Conservation (phyloP, 2,797 vertebrate genomes). For the Leptoclinus maculatus region DNA sequence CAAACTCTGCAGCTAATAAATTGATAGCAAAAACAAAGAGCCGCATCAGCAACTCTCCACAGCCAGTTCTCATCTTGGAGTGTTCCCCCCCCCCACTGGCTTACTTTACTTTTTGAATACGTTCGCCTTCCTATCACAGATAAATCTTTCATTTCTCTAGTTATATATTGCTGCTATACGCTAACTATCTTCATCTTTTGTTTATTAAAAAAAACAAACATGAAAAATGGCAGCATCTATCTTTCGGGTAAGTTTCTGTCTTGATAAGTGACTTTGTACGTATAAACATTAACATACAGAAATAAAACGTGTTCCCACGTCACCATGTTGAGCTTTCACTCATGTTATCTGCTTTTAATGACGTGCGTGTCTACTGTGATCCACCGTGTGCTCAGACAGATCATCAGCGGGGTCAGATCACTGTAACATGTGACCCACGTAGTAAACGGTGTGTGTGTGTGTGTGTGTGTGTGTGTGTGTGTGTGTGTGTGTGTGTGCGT, state of each 20-base stretch:
- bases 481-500: constrained; percentile 1
- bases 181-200: neutral
- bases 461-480: constrained; percentile 6
- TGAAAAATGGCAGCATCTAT: too few relatives aligned
- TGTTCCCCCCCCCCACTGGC: constrained; percentile 2
- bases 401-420: constrained; percentile 49
- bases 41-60: constrained; percentile 21
- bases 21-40: constrained; percentile 14
- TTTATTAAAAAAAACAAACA: constrained; percentile 4
- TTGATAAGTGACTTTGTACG: neutral
- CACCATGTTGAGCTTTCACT: neutral
- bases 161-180: neutral
- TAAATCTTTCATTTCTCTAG: neutral
- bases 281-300: neutral
- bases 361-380: constrained; percentile 43
- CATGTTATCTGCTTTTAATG: constrained; percentile 45
- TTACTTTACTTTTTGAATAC: neutral
- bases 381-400: constrained; percentile 43
- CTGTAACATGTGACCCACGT: constrained; percentile 42
- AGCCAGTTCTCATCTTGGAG: constrained; percentile 1
- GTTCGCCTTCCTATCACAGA: neutral
- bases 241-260: neutral
- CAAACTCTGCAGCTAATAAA: constrained; percentile 16
- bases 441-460: neutral
- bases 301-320: neutral